Evolutionary conservation across 2,888 invertebrate species (phyloP).

Genomic region (Antheraea assamensis): DNA sequence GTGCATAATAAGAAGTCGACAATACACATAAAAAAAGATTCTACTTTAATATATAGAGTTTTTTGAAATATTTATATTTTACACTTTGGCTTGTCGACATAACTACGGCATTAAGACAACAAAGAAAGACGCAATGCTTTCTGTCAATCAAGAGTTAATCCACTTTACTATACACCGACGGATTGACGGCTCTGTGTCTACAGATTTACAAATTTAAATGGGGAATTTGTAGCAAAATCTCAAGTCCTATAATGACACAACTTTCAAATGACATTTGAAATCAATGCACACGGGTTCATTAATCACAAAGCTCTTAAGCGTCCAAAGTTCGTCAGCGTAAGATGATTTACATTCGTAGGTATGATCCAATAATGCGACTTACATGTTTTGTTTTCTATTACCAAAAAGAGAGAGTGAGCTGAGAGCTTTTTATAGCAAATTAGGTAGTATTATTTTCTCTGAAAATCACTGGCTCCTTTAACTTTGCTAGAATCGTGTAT

Average conservation of each 20-base stretch:
- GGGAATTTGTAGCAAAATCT: background rate
- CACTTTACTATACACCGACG: background rate
- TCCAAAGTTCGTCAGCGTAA: constrained; percentile 52
- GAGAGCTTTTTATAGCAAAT: background rate
- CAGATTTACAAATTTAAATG: background rate
- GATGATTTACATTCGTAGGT: constrained; percentile 46
- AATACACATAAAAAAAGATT: no score
- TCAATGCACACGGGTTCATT: constrained; percentile 44
- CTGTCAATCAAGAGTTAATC: background rate
- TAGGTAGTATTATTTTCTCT: background rate
- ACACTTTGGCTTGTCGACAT: background rate
- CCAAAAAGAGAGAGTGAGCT: background rate
- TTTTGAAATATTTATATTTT: background rate
- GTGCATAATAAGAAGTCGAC: no score
- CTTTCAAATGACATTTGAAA: constrained; percentile 29
- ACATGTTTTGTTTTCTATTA: background rate
- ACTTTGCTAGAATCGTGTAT: no score
- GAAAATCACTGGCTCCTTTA: background rate
- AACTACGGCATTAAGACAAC: background rate
- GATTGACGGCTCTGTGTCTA: background rate
- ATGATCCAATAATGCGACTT: background rate
- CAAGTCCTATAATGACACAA: background rate
- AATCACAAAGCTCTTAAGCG: constrained; percentile 58
- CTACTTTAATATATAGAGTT: no score
- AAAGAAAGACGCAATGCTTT: background rate